These are phyloP conservation scores for Macrocentrus cingulum DNA, from an alignment of 1,140 invertebrate genomes.

Conservation along the genomic window DNA sequence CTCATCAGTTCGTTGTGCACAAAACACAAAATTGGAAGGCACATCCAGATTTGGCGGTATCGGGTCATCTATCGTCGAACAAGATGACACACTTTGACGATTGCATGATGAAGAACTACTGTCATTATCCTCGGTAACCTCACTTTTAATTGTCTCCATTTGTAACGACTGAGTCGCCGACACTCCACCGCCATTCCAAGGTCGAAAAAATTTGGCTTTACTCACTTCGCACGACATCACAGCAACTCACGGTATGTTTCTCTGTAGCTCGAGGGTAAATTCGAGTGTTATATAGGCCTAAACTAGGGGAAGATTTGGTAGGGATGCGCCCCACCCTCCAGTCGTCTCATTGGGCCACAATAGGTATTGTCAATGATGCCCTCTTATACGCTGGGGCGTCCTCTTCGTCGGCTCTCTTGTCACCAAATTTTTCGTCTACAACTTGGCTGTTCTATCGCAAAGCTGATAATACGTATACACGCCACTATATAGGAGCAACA, in stretches of 20 bases:
- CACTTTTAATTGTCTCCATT: neutral
- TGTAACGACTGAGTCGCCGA: neutral
- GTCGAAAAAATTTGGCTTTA: slow-evolving; percentile 36
- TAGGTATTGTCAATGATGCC: neutral
- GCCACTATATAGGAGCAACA: no score
- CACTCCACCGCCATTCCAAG: slow-evolving; percentile 40
- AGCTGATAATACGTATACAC: no score
- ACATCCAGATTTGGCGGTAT: slow-evolving; percentile 14
- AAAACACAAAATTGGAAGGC: slow-evolving; percentile 24
- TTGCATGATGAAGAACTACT: neutral
- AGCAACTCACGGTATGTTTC: neutral
- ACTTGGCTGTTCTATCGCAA: no score
- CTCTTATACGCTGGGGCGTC: neutral
- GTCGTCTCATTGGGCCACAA: slow-evolving; percentile 13
- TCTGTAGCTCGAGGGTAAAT: neutral
- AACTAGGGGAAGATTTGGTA: neutral
- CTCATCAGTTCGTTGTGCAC: neutral
- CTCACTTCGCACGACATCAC: slow-evolving; percentile 21
- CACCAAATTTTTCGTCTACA: no score
- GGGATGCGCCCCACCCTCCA: slow-evolving; percentile 13
- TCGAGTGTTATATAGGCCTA: slow-evolving; percentile 15
- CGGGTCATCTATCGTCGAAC: slow-evolving; percentile 9
- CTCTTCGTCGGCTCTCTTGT: no score
- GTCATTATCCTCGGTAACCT: slow-evolving; percentile 1
- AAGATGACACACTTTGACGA: neutral